Evolutionary conservation across 2,888 invertebrate genomes (phyloP), one percentile per base, ranked within the genome.

Genomic region (Bedellia somnulentella): DNA sequence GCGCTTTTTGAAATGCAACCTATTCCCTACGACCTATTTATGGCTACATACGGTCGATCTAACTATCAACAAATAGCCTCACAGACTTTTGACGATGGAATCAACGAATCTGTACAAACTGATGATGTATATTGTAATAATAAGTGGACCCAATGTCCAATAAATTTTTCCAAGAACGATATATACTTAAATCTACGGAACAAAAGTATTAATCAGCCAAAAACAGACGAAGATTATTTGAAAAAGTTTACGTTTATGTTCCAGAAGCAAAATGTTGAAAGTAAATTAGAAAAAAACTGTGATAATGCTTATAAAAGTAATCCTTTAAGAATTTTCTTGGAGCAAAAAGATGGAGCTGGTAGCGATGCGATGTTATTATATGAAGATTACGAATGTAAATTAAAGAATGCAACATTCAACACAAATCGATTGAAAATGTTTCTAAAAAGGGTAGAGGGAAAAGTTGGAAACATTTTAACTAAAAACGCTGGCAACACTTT

Each of bases 1-100:
- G 49, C 46, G 1, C 42, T 77, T 2, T 75, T 61, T 24, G 73
- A 77, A 58, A 68, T 76, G 64, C 58, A 67, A 43, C 75, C 76
- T 1, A 67, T 77, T 38, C 61, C 75, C 0, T 77, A 77, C 35
- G 75, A 77, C 30, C 43, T 67, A 28, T 76, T 57, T 14, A 44
- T 44, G 34, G 29, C 35, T 40, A 68, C 64, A 36, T 75, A 63
- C 35, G 75, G 75, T 0, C 45, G 64, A 29, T 49, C 52, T 1
- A 71, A 76, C 43, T 64, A 63, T 22, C 59, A 49, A 0, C 76
- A 77, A 50, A 50, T 48, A 8, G 57, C 62, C 2, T 49, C 54
- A 0, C 76, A 77, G 38, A 77, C 76, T 1, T 70, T 59, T 37
- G 75, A 77, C 2, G 76, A 75, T 47, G 66, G 67, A 23, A 44